Conservation (phyloP, 2,888 invertebrate genomes). For the Junonia oenone region DNA sequence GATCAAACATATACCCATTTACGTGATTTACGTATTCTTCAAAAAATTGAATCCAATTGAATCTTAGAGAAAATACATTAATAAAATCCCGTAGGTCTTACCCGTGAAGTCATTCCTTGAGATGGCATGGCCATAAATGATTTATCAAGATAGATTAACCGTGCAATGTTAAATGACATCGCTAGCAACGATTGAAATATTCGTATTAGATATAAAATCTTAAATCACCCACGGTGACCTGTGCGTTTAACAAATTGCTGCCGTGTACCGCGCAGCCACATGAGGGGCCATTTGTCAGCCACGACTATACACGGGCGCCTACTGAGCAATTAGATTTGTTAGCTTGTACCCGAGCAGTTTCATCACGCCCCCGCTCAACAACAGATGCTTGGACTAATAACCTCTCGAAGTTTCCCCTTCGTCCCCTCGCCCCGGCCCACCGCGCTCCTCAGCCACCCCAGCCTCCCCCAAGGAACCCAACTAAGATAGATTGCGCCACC, state of each 20-base stretch:
- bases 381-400: conserved; percentile 82
- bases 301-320: conserved; percentile 67
- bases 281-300: conserved; percentile 69
- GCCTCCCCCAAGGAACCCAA: conserved; percentile 80
- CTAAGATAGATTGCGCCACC: conserved; percentile 94
- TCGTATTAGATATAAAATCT: conserved; percentile 37
- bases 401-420: conserved; percentile 79
- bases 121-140: background rate
- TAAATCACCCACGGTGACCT: conserved; percentile 58
- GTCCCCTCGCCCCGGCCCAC: conserved; percentile 58
- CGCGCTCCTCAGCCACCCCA: conserved; percentile 54
- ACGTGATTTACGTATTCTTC: too few relatives aligned
- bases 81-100: too few relatives aligned
- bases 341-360: conserved; percentile 77
- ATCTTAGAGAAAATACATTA: too few relatives aligned
- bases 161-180: background rate
- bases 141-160: background rate
- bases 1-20: too few relatives aligned
- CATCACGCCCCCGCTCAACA: conserved; percentile 80
- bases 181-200: background rate
- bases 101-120: background rate
- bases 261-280: conserved; percentile 52
- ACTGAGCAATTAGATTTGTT: conserved; percentile 80
- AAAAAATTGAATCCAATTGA: too few relatives aligned
- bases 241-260: conserved; percentile 62